Conservation (phyloP, 2,797 vertebrate species). For the Leucoraja ocellata region DNA sequence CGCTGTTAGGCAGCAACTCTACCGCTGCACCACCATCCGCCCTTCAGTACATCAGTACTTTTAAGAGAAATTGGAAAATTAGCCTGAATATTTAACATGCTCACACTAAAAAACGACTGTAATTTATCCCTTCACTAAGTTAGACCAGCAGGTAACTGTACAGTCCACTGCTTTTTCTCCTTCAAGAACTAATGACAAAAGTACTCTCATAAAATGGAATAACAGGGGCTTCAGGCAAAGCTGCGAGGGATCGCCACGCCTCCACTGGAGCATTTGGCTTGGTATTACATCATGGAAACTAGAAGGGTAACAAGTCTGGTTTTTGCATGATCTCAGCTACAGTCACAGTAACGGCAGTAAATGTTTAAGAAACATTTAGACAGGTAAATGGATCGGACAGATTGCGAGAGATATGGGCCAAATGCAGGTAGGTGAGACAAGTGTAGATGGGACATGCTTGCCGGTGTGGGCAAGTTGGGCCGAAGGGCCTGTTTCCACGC, state of each 20-base stretch:
- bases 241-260: background rate
- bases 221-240: background rate
- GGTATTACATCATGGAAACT: background rate
- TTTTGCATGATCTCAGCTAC: background rate
- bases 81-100: background rate
- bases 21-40: too few species aligned
- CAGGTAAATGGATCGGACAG: too few species aligned
- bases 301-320: background rate
- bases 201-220: background rate
- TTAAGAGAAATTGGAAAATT: too few species aligned
- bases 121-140: background rate
- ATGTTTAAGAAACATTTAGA: too few species aligned
- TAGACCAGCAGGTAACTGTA: background rate
- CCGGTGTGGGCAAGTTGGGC: too few species aligned
- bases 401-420: too few species aligned
- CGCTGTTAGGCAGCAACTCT: too few species aligned
- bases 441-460: too few species aligned
- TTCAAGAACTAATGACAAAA: background rate
- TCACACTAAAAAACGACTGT: background rate
- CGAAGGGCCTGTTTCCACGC: too few species aligned
- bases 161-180: background rate
- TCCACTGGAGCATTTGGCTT: background rate
- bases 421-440: too few species aligned
- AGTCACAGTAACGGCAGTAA: too few species aligned
- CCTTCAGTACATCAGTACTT: too few species aligned